Base-by-base conservation (phyloP, 2,113 vertebrate genomes). In the Calyptommatus sinebrachiatus region DNA sequence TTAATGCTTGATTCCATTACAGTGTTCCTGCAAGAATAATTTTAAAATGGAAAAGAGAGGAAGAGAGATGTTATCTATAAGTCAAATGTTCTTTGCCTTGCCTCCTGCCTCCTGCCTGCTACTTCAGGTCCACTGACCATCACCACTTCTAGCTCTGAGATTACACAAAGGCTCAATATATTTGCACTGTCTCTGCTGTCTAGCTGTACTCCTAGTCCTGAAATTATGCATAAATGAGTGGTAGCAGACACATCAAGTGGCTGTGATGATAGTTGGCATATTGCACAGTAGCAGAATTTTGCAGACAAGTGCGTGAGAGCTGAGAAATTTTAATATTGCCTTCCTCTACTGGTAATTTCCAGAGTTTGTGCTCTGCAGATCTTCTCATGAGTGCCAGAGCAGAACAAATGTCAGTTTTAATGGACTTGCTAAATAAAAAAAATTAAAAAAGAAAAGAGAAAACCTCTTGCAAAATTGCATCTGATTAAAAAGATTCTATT, bases 371-470 rank as follows among this genome's bases (percentile, higher is more conserved):
- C 93, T 93, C 93, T 90, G 83, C 6, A 81, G 91, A 95, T 89
- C 87, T 92, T 90, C 93, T 94, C 88, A 87, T 0, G 76, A 90
- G 92, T 95, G 94, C 94, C 93, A 93, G 94, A 94, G 93, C 92
- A 92, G 94, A 95, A 94, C 92, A 94, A 95, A 94, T 94, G 93
- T 92, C 93, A 91, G 85, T 93, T 94, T 94, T 95, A 95, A 95
- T 95, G 93, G 93, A 95, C 94, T 95, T 93, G 94, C 93, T 93
- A 95, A 94, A 93, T 93, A n/a, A n/a, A n/a, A n/a, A n/a, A n/a
- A n/a, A n/a, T 57, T 57, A 18, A 4, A 18, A 57, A 57, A 57
- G 18, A 94, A 94, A 94, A 94, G 73, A 94, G 73, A n/a, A 94
- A 93, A 92, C 79, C 84, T 69, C 91, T 93, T 87, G 87, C 90